phyloP scores from a whole-genome alignment of 2,113 vertebrate genomes.

The Ardeotis arabs region DNA sequence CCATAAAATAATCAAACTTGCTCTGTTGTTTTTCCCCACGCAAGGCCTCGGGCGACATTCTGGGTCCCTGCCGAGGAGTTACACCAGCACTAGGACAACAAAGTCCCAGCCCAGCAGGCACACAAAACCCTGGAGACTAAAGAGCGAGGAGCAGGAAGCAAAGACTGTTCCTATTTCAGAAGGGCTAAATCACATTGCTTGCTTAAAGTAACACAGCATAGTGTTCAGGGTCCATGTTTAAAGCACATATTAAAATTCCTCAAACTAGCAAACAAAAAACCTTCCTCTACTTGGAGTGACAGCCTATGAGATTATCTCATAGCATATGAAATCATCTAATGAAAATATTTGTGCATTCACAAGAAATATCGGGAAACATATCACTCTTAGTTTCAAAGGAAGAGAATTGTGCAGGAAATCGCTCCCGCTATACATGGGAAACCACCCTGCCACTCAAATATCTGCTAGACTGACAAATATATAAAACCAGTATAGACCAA shows the following conservation, averaged over 20 bases:
- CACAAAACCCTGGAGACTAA: background rate
- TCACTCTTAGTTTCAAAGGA: background rate
- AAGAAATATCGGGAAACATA: background rate
- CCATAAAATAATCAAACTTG: background rate
- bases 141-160: background rate
- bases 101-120: background rate
- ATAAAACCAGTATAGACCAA: background rate
- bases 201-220: background rate
- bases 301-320: background rate
- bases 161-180: background rate
- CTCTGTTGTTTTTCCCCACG: background rate
- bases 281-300: background rate
- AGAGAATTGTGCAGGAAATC: background rate
- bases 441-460: rapidly evolving
- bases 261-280: background rate
- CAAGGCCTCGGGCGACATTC: background rate
- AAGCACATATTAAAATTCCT: background rate
- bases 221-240: background rate
- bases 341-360: background rate
- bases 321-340: background rate
- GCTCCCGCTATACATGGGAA: background rate
- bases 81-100: background rate
- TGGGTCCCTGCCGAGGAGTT: background rate
- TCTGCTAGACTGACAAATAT: background rate
- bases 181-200: background rate